Evolutionary conservation across 2,797 vertebrate species (phyloP).

Genomic region (Pseudochaenichthys georgianus): DNA sequence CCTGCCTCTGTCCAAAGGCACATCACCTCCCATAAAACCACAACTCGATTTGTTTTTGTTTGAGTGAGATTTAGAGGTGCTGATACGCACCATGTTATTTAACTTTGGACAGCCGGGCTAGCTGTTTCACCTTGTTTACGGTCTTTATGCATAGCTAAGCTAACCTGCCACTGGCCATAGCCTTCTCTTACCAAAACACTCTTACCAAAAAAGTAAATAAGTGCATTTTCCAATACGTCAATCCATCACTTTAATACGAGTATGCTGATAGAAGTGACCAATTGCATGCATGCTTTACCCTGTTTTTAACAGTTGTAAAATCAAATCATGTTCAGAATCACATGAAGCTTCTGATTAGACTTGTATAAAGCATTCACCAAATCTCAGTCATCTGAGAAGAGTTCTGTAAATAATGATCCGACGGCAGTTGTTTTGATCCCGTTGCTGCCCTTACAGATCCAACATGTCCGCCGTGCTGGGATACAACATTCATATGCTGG

Average conservation of each 20-base stretch:
- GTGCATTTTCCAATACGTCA: constrained; percentile 18
- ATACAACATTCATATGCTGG: constrained; percentile 77
- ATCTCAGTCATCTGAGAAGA: constrained; percentile 18
- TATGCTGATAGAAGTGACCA: constrained; percentile 25
- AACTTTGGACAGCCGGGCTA: background rate
- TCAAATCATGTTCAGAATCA: constrained; percentile 8
- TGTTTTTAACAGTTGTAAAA: constrained; percentile 16
- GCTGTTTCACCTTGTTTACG: background rate
- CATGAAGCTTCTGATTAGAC: constrained; percentile 12
- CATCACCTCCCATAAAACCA: constrained; percentile 10
- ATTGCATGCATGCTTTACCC: constrained; percentile 7
- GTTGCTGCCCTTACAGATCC: constrained; percentile 44
- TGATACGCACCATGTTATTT: background rate
- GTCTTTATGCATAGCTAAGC: constrained; percentile 17
- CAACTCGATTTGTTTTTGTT: constrained; percentile 17
- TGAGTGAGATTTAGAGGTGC: constrained; percentile 5
- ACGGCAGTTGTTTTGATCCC: constrained; percentile 39
- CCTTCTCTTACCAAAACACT: too few relatives aligned
- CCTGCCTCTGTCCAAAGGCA: background rate
- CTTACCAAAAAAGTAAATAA: constrained; percentile 24
- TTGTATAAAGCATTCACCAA: constrained; percentile 32
- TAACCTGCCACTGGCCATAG: background rate
- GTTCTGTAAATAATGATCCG: constrained; percentile 20
- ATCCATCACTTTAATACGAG: constrained; percentile 13
- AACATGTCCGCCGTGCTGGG: constrained; percentile 40